Evolutionary conservation across 2,888 invertebrate genomes (phyloP), one percentile per base, ranked within the genome.

Genomic region (Cyclophora albipunctata): DNA sequence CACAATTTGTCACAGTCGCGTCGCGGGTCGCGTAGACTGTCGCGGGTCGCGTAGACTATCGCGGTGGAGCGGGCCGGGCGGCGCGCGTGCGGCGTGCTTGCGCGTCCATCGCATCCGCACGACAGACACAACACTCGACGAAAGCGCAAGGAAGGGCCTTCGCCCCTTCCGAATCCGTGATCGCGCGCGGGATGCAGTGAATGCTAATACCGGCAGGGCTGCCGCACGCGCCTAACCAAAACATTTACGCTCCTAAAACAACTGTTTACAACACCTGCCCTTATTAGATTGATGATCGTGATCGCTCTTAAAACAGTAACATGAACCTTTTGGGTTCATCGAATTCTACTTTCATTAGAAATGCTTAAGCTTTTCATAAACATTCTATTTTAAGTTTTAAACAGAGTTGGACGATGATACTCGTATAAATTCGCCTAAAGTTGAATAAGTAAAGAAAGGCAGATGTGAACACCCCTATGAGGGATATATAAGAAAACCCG

Each of bases 91-190:
- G 63, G 58, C 60, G 81, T 83, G 84, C 81, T 73, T 83, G 81
- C 86, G 78, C 84, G 73, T 70, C 74, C 84, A 81, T 82, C 67
- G 79, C 86, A 75, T 73, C 75, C 73, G 64, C 76, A 75, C 84
- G 78, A 85, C 83, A 86, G 84, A 82, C 80, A 74, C 43, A 74
- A 74, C 73, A 67, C 64, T 63, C 65, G 71, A 68, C 75, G 75
- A 80, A 80, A 80, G 73, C 79, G 71, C 73, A 71, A 79, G 83
- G 81, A 71, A 78, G 84, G 83, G 83, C 82, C 81, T 79, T 80
- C 78, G 81, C 81, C 87, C 86, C 84, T 85, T 84, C 85, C 81
- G 84, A 83, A 79, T 75, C 79, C 75, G 76, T 84, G 84, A 81
- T 80, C 84, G 81, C 77, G 81, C 77, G 75, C 74, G 81, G 80